Base-by-base conservation (phyloP, 2,888 invertebrate species). In the Lamellibrachia satsuma region DNA sequence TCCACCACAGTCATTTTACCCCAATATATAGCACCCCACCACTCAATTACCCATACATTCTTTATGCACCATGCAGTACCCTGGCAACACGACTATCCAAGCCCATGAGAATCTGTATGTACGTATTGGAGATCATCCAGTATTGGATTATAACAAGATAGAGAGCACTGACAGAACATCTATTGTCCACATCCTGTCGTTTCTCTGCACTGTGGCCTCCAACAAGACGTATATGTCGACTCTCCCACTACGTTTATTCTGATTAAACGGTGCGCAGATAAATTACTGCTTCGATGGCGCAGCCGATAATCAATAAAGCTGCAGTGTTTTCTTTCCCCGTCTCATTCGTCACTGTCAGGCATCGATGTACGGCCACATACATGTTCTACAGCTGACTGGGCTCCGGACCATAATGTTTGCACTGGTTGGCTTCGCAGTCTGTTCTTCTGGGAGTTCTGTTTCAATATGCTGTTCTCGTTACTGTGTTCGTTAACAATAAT, bases 221-320 rank as follows among this genome's bases (percentile, higher is more conserved):
- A 75, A 75, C 75, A 75, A 75, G n/a, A 75, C 75, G n/a, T 75
- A 75, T 75, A 75, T 39, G 39, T 75, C n/a, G 75, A 75, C 75
- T 75, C 75, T 39, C 6, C 75, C 22, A 6, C n/a, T 15, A 75
- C 75, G 15, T n/a, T 75, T 75, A 75, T 75, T 15, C 75, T 75
- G 75, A 75, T 75, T 39, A 39, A 39, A 39, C 39, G 75, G 75
- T 75, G 75, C 75, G 75, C 15, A 6, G 75, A 75, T 75, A 75
- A 75, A 75, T 75, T 75, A 22, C 75, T 75, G 22, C 75, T 75
- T 75, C 75, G 75, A 75, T 75, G 75, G 3, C 75, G 22, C 75
- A 75, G 75, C 75, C 75, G n/a, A 75, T 75, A 75, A 75, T 75
- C 75, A 75, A 22, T 75, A 75, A 75, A 75, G n/a, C 75, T 15